Conservation (phyloP, 2,113 vertebrate species). For the Ophthalmolycus amberensis region DNA sequence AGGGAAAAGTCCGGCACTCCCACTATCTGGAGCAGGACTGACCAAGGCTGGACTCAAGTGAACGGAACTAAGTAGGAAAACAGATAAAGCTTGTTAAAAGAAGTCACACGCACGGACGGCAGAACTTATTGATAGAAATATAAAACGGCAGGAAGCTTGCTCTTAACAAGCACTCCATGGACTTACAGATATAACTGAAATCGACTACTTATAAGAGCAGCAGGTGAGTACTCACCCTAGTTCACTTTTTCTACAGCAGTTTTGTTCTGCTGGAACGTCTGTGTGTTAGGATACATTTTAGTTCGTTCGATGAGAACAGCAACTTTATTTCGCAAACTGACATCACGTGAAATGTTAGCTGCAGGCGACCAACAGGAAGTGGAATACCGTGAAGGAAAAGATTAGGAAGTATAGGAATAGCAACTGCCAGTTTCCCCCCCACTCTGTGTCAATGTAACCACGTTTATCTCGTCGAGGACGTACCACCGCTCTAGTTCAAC, state of each 20-base stretch:
- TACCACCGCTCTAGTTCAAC: background rate
- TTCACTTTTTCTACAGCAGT: background rate
- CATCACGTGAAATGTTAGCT: background rate
- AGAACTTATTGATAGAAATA: slow-evolving; percentile 3
- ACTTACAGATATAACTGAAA: slow-evolving; percentile 32
- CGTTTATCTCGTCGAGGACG: background rate
- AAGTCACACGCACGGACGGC: slow-evolving; percentile 4
- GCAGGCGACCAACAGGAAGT: background rate
- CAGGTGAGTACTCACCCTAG: slow-evolving; percentile 55
- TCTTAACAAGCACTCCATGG: slow-evolving; percentile 30
- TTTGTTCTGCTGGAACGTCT: background rate
- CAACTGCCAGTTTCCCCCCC: background rate
- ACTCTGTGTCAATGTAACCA: background rate
- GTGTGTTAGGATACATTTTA: background rate
- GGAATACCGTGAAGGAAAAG: background rate
- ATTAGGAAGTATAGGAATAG: slow-evolving; percentile 9
- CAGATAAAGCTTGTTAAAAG: slow-evolving; percentile 18
- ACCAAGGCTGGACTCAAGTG: slow-evolving; percentile 33
- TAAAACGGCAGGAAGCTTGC: background rate
- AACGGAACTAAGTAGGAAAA: slow-evolving; percentile 42
- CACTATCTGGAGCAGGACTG: slow-evolving; percentile 63
- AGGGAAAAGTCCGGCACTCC: slow-evolving; percentile 71
- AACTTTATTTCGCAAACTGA: background rate
- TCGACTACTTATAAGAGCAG: slow-evolving; percentile 18
- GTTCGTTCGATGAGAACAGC: background rate